Evolutionary conservation across 2,888 invertebrate species (phyloP).

Genomic region (Cantharis rustica): DNA sequence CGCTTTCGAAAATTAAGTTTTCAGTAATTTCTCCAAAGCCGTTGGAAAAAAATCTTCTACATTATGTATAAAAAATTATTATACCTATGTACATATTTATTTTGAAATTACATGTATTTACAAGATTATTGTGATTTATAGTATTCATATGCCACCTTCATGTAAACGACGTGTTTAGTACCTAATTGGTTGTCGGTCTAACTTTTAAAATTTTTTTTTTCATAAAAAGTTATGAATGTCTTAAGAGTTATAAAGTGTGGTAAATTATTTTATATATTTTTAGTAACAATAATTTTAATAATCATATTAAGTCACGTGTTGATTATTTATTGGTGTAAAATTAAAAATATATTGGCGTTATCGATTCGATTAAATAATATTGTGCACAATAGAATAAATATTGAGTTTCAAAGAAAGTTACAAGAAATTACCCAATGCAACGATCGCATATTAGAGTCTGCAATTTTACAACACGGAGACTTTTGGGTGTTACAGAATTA

Average conservation of each 20-base stretch:
- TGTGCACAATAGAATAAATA: not conserved
- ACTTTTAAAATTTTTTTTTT: not conserved
- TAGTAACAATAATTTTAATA: not conserved
- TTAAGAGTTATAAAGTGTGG: not conserved
- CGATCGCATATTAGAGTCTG: constrained; percentile 21
- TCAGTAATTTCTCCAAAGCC: no score
- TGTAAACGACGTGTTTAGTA: not conserved
- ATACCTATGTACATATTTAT: not conserved
- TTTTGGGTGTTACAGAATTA: constrained; percentile 69
- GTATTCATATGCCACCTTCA: not conserved
- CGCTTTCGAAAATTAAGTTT: no score
- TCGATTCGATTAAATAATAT: not conserved
- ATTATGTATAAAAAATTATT: no score
- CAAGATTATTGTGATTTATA: not conserved
- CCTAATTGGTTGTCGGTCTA: not conserved
- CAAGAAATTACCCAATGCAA: constrained; percentile 19
- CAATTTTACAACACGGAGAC: constrained; percentile 33
- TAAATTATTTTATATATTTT: not conserved
- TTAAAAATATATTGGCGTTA: not conserved
- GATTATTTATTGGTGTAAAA: not conserved
- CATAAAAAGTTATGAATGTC: not conserved
- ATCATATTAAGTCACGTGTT: not conserved
- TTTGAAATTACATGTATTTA: not conserved
- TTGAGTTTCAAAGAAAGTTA: not conserved
- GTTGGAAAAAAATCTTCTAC: no score